Percentiles rank a stretch among this genome's conserved stretches.
phyloP scores from a whole-genome alignment of 2,797 vertebrate genomes.

The Acrossocheilus fasciatus region DNA sequence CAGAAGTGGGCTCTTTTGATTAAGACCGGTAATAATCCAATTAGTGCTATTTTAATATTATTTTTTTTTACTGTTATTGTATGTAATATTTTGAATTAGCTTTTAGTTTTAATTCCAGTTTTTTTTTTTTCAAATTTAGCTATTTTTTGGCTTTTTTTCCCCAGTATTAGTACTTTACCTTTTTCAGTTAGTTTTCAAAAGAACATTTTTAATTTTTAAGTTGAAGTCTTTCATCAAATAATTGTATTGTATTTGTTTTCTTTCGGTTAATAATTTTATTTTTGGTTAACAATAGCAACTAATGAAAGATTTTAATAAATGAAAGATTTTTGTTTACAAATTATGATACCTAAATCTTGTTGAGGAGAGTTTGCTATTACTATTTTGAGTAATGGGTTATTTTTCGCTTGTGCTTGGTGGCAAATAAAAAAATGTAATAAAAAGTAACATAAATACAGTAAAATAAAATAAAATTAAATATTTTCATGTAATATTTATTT shows the following conservation, averaged over 20 bases:
- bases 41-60: not conserved
- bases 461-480: not conserved
- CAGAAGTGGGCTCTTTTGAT: not conserved
- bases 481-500: not conserved
- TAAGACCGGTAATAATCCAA: not conserved
- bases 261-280: too few species aligned
- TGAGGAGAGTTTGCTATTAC: not conserved
- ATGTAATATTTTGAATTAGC: not conserved
- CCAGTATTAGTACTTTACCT: too few species aligned
- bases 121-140: not conserved
- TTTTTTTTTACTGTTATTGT: not conserved
- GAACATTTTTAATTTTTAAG: too few species aligned
- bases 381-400: not conserved
- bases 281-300: too few species aligned
- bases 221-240: too few species aligned
- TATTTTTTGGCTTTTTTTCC: not conserved
- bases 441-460: not conserved
- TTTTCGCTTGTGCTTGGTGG: not conserved
- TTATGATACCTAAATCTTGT: too few species aligned
- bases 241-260: too few species aligned
- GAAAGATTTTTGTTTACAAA: too few species aligned
- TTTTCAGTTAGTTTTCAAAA: too few species aligned
- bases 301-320: too few species aligned
- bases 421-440: not conserved
- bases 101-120: not conserved